Evolutionary conservation across 2,888 invertebrate genomes (phyloP).

Genomic region (Seladonia tumulorum): DNA sequence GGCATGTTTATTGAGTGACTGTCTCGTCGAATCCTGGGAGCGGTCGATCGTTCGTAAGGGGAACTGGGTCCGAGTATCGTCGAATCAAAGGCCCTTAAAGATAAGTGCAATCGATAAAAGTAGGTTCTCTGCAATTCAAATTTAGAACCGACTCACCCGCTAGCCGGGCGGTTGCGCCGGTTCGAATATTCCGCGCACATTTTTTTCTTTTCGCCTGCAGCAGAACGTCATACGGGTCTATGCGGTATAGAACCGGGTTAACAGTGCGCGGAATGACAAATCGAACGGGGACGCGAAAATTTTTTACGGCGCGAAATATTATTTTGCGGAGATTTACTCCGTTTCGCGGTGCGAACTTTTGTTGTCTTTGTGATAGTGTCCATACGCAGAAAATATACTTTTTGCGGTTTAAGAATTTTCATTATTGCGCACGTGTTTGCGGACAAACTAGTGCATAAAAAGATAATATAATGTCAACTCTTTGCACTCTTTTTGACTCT

Average conservation of each 20-base stretch:
- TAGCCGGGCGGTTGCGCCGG: constrained; percentile 16
- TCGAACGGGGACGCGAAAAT: not conserved
- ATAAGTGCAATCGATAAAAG: constrained; percentile 49
- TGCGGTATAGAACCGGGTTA: not conserved
- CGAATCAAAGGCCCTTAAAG: constrained; percentile 29
- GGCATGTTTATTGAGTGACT: constrained; percentile 39
- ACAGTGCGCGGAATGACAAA: not conserved
- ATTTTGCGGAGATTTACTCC: too few relatives aligned
- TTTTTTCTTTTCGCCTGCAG: not conserved
- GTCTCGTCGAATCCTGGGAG: constrained; percentile 28
- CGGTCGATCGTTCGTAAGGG: constrained; percentile 22
- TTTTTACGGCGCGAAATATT: too few relatives aligned
- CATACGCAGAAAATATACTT: too few relatives aligned
- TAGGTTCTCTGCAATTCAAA: constrained; percentile 51
- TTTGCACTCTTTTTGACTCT: too few relatives aligned
- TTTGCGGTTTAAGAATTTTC: not conserved
- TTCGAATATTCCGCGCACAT: constrained; percentile 13
- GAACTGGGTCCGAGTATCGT: constrained; percentile 34
- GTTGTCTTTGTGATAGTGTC: too few relatives aligned
- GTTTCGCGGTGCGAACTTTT: too few relatives aligned
- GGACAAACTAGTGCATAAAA: too few relatives aligned
- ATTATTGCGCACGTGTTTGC: too few relatives aligned
- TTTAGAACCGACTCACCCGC: constrained; percentile 26
- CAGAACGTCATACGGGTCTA: not conserved
- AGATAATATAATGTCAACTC: too few relatives aligned